Conservation (phyloP, 1,140 invertebrate species). For the Drosophila pandora region DNA sequence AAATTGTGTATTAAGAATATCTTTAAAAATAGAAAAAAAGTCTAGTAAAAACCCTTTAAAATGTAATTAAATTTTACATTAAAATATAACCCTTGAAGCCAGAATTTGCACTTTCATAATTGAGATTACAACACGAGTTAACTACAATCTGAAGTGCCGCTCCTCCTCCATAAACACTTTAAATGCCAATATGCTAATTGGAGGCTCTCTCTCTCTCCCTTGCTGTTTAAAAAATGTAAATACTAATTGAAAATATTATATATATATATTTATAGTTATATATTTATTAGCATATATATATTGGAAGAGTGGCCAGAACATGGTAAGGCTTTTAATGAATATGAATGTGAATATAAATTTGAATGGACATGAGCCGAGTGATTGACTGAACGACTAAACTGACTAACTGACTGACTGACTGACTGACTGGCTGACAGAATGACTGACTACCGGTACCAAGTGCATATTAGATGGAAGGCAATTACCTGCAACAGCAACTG, state of each 20-base stretch:
- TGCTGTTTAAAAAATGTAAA: conserved; percentile 49
- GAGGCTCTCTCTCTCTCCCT: background rate
- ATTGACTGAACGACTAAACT: conserved; percentile 19
- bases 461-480: conserved; percentile 57
- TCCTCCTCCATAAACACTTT: conserved; percentile 36
- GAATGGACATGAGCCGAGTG: conserved; percentile 13
- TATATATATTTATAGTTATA: conserved; percentile 5
- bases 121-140: conserved; percentile 51
- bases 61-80: background rate
- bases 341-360: conserved; percentile 38
- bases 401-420: conserved; percentile 12
- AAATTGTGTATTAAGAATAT: too few species aligned
- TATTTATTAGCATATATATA: background rate
- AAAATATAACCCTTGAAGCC: background rate
- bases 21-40: too few species aligned
- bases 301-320: background rate
- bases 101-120: conserved; percentile 21
- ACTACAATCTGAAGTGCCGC: conserved; percentile 17
- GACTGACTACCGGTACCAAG: conserved; percentile 46
- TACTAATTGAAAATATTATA: conserved; percentile 45
- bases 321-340: conserved; percentile 32
- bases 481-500: conserved; percentile 37
- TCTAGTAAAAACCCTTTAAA: background rate
- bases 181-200: conserved; percentile 53
- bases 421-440: conserved; percentile 51